Conservation (phyloP, 2,888 invertebrate species). For the Tetragonula carbonaria region DNA sequence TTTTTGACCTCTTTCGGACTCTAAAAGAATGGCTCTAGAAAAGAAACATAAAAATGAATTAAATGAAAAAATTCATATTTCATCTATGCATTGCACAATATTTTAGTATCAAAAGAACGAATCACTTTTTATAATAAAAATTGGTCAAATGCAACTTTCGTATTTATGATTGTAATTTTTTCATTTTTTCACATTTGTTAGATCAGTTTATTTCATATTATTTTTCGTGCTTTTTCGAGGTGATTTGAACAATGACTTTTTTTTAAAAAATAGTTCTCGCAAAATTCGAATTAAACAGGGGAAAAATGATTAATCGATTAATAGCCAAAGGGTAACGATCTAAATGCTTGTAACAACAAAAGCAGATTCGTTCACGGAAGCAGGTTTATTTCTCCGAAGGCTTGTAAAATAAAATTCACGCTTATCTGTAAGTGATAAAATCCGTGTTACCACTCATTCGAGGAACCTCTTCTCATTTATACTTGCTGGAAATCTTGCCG, state of each 20-base stretch:
- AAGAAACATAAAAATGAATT: background rate
- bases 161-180: background rate
- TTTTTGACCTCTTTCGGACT: background rate
- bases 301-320: conserved; percentile 8
- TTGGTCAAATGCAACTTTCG: background rate
- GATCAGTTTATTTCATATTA: too few species aligned
- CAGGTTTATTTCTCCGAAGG: conserved; percentile 58
- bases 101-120: background rate
- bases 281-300: background rate
- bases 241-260: background rate
- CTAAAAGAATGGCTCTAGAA: background rate
- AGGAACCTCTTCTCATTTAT: conserved; percentile 62
- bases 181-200: background rate
- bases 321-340: conserved; percentile 2
- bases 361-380: conserved; percentile 51
- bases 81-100: background rate
- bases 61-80: background rate
- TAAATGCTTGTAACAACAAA: conserved; percentile 51
- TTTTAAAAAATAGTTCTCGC: background rate
- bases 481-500: conserved; percentile 61
- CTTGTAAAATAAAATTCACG: conserved; percentile 60
- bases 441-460: conserved; percentile 61
- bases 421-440: conserved; percentile 61
- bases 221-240: too few species aligned
- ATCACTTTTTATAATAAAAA: background rate